Conservation (phyloP, 1,140 invertebrate genomes). For the Steinernema feltiae region DNA sequence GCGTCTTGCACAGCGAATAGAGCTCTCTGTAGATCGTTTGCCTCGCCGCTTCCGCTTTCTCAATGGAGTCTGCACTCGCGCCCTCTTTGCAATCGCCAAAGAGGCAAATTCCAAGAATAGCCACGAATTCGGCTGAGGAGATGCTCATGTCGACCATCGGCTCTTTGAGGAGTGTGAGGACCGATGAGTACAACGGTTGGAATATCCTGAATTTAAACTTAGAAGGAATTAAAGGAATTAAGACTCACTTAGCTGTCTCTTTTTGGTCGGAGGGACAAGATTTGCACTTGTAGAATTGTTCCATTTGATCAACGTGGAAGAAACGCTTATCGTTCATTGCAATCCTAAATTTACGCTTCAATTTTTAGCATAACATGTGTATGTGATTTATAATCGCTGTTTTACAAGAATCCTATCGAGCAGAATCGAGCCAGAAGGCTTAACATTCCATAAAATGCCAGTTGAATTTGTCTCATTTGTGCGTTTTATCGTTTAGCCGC, state of each 20-base stretch:
- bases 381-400: no score
- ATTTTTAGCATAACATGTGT: no score
- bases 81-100: background rate
- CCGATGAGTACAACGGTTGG: background rate
- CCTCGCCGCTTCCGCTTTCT: background rate
- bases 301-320: background rate
- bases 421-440: no score
- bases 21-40: background rate
- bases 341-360: no score
- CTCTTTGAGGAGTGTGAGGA: background rate
- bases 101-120: background rate
- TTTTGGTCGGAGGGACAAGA: background rate
- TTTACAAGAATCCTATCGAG: no score
- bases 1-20: background rate
- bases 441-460: no score
- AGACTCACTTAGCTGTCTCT: background rate
- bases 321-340: background rate
- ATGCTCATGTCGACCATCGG: background rate
- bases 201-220: background rate
- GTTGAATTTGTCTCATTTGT: no score
- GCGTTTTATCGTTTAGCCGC: no score
- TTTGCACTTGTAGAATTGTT: background rate
- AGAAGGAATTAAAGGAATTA: background rate
- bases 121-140: background rate
- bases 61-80: no score